A percentile compares a stretch with the other conserved stretches of the same genome.
Conservation (phyloP, 2,113 vertebrate genomes). For the Ceyx margarethae region DNA sequence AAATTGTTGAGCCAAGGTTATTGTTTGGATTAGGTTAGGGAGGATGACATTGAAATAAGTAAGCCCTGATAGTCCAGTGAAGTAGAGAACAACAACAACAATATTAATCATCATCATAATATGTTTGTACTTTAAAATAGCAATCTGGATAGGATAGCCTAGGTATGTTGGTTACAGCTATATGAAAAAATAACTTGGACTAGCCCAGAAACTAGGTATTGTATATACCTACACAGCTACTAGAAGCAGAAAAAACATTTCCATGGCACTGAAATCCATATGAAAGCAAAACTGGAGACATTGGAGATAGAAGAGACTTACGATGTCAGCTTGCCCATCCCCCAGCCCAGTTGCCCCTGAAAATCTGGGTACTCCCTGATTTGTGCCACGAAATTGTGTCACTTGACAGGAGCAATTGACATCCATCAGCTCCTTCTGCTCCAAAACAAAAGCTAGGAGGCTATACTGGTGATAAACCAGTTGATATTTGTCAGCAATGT, state of each 20-base stretch:
- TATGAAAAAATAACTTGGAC: background rate
- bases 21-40: slow-evolving; percentile 66
- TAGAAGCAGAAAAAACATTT: background rate
- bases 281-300: background rate
- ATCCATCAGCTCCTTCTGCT: background rate
- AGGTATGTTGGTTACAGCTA: background rate
- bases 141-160: background rate
- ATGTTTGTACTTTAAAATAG: slow-evolving; percentile 1
- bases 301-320: background rate
- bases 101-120: background rate
- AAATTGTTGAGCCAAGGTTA: slow-evolving; percentile 63
- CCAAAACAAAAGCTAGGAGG: background rate
- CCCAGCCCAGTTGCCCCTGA: background rate
- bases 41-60: slow-evolving; percentile 59
- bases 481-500: background rate
- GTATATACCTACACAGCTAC: background rate
- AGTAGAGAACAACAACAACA: slow-evolving; percentile 36
- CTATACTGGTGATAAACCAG: background rate
- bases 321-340: background rate
- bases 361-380: background rate
- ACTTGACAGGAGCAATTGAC: background rate
- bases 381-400: background rate
- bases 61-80: background rate
- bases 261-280: background rate
- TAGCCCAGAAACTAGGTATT: background rate